Evolutionary conservation across 1,140 invertebrate species (phyloP), one percentile per base, ranked within the genome.

Genomic region (Trypoxylus dichotomus): DNA sequence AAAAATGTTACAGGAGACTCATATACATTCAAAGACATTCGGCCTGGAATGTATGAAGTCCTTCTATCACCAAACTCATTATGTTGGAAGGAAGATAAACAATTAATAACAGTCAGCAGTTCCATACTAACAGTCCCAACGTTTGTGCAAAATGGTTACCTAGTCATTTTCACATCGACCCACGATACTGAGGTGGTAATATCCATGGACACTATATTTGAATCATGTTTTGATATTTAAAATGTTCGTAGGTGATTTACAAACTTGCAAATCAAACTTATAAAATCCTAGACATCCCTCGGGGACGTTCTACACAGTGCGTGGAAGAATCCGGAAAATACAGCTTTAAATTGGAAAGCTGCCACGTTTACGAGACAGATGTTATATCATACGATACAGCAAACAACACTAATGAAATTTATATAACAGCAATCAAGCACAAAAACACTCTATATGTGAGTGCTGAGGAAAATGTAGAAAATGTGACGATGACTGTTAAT

Each of bases 11-110:
- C 87, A 93, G 92, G 89, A 85, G 92, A 92, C 7, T 88, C 88
- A 32, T 98, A 97, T 85, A 86, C 86, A 11, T 96, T 98, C 81
- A 87, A 88, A 21, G 92, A 95, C 77, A 90, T 98, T 15, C 87
- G 94, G 37, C 94, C 95, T 5, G 97, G 96, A 24, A 91, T 92
- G 54, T 98, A 97, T 82, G 90, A 93, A 87, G 85, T 96, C 0
- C 89, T 90, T 0, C 90, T 96, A 63, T 87, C 89, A 19, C 88
- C 87, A 2, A 90, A 90, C 75, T 88, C 90, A 47, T 92, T 94
- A 77, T 96, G 95, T 84, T 97, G 95, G 93, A 88, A 91, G 68
- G 89, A 88, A 75, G 85, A 90, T 0, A 89, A 88, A 25, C 90
- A 93, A 63, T 88, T 88, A 37, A 87, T 95, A 5, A 89, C 89